Evolutionary conservation across 2,888 invertebrate species (phyloP), one percentile per base, ranked within the genome.

Genomic region (Eristalinus sepulchralis): DNA sequence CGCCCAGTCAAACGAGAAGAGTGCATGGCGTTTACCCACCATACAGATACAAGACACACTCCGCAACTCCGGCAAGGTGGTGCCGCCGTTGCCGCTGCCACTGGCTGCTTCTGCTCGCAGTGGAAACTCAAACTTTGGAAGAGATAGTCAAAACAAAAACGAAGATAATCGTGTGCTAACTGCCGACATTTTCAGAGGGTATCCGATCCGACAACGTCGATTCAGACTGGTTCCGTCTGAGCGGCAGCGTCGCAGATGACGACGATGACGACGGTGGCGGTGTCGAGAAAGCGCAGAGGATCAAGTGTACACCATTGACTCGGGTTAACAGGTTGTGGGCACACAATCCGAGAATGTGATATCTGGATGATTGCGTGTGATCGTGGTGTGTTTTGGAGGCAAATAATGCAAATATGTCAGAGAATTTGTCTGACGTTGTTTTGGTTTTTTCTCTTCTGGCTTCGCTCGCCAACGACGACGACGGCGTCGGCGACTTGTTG

Each of bases 81-180:
- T 34, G 31, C 39, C 55, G 27, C 47, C 55, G 17, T 22, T 66
- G 55, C 27, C 36, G 47, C 27, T 76, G 76, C 66, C 10, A 8
- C 68, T 76, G 20, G 31, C 17, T 34, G 60, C 47, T 47, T 6
- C 47, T 77, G 68, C 17, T 67, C n/a, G 22, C 22, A 2, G 53
- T 20, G 63, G 47, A 47, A n/a, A 27, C 67, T 27, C 63, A 70
- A 70, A 82, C 82, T 78, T 47, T 22, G 68, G 79, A 86, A 86
- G 55, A 79, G 62, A 83, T 83, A 86, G 73, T 79, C 86, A 86
- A 86, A 86, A 86, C 86, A 86, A 86, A 86, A 86, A 83, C 81
- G 86, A 78, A 83, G 86, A 86, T 86, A 86, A 86, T 86, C 83
- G 86, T 83, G 86, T 86, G 86, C 79, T 86, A 86, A 86, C 86